A percentile compares a stretch with the other conserved stretches of the same genome.
These are phyloP conservation scores for Scalopus aquaticus DNA, from an alignment of 2,113 vertebrate species.

Conservation along the genomic window DNA sequence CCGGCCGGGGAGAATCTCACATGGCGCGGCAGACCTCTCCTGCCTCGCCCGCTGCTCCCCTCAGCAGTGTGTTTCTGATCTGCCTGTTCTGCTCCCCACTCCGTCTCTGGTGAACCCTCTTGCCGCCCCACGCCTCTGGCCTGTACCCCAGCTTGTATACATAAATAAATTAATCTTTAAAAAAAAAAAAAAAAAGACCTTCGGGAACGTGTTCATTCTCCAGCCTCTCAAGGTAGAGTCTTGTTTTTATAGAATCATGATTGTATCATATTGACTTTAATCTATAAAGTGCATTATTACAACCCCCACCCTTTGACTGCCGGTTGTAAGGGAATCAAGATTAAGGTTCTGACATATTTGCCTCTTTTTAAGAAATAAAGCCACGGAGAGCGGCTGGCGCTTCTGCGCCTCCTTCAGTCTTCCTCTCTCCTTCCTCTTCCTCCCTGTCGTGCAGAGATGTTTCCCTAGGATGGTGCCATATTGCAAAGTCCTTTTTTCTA, in stretches of 20 bases:
- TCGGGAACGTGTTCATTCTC: too few species aligned
- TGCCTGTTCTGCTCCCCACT: too few species aligned
- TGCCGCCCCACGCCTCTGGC: too few species aligned
- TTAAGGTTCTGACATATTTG: not conserved
- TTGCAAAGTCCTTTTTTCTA: not conserved
- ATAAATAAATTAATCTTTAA: too few species aligned
- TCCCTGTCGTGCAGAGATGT: too few species aligned
- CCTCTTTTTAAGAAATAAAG: not conserved
- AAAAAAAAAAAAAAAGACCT: too few species aligned
- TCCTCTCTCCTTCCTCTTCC: not conserved
- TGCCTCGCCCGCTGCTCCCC: too few species aligned
- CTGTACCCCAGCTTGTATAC: too few species aligned
- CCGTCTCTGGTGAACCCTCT: too few species aligned
- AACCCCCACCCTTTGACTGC: not conserved
- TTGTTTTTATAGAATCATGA: not conserved
- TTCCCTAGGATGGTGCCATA: not conserved
- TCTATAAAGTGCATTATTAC: not conserved
- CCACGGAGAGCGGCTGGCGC: rapidly evolving
- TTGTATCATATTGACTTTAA: not conserved
- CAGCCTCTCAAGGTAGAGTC: not conserved
- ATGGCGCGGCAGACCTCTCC: too few species aligned
- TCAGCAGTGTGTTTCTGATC: too few species aligned
- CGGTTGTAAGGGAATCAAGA: not conserved
- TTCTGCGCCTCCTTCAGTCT: rapidly evolving
- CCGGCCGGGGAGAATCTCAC: too few species aligned